A percentile compares a stretch with the other conserved stretches of the same genome.
Evolutionary conservation across 2,888 invertebrate genomes (phyloP).

Genomic region (Antitype chi): DNA sequence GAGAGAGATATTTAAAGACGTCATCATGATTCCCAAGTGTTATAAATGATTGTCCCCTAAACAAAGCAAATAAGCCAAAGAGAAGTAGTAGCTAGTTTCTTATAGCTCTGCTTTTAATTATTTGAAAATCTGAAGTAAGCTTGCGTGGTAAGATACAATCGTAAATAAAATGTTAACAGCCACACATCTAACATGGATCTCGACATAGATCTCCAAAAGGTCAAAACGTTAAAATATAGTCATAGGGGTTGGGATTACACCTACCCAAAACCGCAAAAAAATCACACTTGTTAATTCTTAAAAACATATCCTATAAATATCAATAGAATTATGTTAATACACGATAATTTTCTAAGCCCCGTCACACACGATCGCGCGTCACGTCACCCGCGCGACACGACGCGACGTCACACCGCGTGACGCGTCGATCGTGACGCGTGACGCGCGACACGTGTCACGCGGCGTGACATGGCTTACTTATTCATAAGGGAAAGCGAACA

Average conservation of each 20-base stretch:
- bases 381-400: slow-evolving; percentile 68
- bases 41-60: background rate
- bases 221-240: background rate
- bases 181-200: no score
- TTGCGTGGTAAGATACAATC: no score
- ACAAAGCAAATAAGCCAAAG: background rate
- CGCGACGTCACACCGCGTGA: slow-evolving; percentile 69
- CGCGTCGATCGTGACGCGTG: slow-evolving; percentile 70
- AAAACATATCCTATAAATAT: slow-evolving; percentile 47
- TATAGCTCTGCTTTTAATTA: background rate
- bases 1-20: background rate
- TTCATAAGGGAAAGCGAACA: slow-evolving; percentile 72
- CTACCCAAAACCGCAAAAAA: background rate
- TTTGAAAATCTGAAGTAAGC: background rate
- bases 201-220: no score
- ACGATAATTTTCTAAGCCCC: slow-evolving; percentile 66
- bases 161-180: background rate
- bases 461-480: slow-evolving; percentile 71
- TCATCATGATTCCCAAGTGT: background rate
- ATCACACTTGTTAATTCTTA: background rate
- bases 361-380: slow-evolving; percentile 67
- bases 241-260: background rate
- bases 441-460: slow-evolving; percentile 68
- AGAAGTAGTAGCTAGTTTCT: background rate
- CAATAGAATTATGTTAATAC: slow-evolving; percentile 61